Base-by-base conservation (phyloP, 92 coral and sea anemone genomes). In the Zoanthus gigantus region DNA sequence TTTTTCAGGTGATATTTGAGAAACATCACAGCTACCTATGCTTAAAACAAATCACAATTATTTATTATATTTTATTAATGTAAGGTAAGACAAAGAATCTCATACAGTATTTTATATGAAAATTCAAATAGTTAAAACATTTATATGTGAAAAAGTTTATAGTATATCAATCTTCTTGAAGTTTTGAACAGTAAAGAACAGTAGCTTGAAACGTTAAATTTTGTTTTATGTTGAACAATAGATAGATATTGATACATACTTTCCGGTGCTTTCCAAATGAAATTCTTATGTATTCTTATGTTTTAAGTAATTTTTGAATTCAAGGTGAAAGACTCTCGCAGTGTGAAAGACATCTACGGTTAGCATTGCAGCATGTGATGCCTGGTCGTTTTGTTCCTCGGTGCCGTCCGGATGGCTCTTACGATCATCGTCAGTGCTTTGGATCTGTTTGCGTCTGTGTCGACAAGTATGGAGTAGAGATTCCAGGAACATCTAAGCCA, bases 371-470 rank as follows among this genome's bases (percentile, higher is more conserved):
- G 56, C 91, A 94, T 52, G 91, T 95, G 66, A 82, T 94, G 46
- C 96, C 96, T 72, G 98, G 98, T 7, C 95, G 98, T 10, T 95
- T 95, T 85, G 93, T 95, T 47, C 96, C 98, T 48, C 92, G 96
- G 74, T 95, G 98, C 85, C 90, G 72, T 76, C 94, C 95, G 28
- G 93, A 90, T 23, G 98, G 98, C 58, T 82, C 78, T 37, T 95
- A 93, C 50, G 96, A 95, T 72, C 88, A 79, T 44, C 91, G 93
- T 2, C 98, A 95, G 78, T 95, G 98, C 89, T 85, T 80, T 42
- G 98, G 94, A 5, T 93, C 98, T 12, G 94, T 95, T 15, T 95
- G 99, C 46, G 82, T 95, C 74, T 97, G 99, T 92, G 98, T 93
- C 17, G 96, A 97, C 76, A 75, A 85, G 65, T 89, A 92, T 73